These are phyloP conservation scores for Benitochromis conjunctus DNA, from an alignment of 2,113 vertebrate genomes.

Conservation along the genomic window DNA sequence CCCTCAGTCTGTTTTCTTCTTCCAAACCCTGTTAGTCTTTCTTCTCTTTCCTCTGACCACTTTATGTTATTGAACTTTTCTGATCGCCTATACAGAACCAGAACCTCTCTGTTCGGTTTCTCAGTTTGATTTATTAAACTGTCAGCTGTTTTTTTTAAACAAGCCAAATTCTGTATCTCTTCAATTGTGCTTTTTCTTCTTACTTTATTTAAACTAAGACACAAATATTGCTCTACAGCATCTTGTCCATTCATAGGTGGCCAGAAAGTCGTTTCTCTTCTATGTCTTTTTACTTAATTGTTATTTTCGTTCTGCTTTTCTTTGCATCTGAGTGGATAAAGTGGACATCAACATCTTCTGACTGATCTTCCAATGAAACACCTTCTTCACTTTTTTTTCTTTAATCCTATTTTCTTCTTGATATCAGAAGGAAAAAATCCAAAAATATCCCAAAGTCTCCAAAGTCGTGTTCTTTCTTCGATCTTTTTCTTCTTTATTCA, in stretches of 20 bases:
- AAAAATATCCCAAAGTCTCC: not conserved
- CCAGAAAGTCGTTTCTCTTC: not conserved
- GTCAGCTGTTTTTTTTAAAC: no score
- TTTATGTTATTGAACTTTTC: not conserved
- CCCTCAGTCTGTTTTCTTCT: not conserved
- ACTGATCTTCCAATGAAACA: not conserved
- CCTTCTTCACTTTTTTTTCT: not conserved
- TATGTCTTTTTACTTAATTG: not conserved
- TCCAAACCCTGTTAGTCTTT: not conserved
- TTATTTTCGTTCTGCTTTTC: not conserved
- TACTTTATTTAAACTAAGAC: not conserved
- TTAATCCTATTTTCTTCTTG: not conserved
- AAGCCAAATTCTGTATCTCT: not conserved
- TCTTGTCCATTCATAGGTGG: not conserved
- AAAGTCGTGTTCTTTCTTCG: not conserved
- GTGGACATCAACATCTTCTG: not conserved
- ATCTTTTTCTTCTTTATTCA: not conserved
- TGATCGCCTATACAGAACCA: not conserved
- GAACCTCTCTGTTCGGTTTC: not conserved
- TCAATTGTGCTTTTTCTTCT: not conserved
- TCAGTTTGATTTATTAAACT: not conserved
- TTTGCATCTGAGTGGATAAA: not conserved
- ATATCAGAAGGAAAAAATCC: not conserved
- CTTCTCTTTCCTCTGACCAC: rapidly evolving
- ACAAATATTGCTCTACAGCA: not conserved